Evolutionary conservation across 2,797 vertebrate species (phyloP).

Genomic region (Austrolebias charrua): DNA sequence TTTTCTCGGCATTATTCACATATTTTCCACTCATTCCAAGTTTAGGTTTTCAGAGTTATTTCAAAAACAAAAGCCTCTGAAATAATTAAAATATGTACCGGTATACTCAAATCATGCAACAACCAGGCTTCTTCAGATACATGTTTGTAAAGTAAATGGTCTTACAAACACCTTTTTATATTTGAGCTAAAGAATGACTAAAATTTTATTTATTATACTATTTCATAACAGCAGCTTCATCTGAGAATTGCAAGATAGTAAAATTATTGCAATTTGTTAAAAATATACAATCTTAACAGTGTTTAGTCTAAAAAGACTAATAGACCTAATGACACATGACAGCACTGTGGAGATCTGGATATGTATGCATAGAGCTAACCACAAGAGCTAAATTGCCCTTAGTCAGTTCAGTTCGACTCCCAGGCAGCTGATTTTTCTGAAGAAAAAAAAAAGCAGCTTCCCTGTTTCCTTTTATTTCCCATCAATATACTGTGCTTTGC

Average conservation of each 20-base stretch:
- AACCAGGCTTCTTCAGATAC: not conserved
- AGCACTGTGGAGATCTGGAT: not conserved
- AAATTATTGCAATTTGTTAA: no score
- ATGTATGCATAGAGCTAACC: not conserved
- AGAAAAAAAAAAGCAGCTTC: not conserved
- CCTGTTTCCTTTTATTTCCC: not conserved
- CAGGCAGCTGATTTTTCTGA: not conserved
- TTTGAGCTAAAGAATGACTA: no score
- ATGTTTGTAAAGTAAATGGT: not conserved
- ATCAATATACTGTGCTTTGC: not conserved
- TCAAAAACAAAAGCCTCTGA: not conserved
- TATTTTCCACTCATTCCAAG: not conserved
- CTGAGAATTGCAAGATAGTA: no score
- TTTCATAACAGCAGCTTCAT: no score
- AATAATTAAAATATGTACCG: no score
- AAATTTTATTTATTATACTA: no score
- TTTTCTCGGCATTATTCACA: not conserved
- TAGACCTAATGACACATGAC: no score
- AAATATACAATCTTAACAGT: no score
- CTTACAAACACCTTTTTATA: no score
- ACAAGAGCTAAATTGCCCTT: constrained; percentile 4
- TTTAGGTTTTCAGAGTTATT: not conserved
- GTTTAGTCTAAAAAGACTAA: no score
- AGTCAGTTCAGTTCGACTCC: not conserved
- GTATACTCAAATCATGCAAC: no score